Conservation (phyloP, 1,140 invertebrate species). For the Babylonia areolata region DNA sequence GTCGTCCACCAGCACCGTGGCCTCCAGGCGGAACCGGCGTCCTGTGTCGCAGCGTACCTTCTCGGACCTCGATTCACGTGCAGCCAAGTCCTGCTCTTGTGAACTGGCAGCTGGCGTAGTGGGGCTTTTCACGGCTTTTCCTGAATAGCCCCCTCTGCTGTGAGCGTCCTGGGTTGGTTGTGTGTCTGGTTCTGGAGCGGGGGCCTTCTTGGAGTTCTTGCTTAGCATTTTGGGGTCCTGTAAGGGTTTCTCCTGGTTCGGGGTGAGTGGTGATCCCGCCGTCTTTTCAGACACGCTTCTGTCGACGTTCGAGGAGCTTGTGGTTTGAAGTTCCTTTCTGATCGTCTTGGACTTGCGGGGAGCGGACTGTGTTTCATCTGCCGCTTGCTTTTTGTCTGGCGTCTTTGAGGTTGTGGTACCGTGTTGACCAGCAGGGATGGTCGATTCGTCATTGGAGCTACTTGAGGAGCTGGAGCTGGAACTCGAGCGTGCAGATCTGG, state of each 20-base stretch:
- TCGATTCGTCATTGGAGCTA: background rate
- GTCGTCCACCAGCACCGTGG: constrained; percentile 34
- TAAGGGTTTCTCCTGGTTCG: background rate
- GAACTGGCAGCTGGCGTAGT: background rate
- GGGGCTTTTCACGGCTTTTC: background rate
- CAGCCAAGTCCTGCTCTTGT: background rate
- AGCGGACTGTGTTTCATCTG: background rate
- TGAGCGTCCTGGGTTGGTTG: background rate
- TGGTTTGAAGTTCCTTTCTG: no score
- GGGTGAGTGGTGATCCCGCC: background rate
- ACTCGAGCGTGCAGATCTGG: background rate
- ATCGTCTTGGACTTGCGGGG: no score
- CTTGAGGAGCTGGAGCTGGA: background rate
- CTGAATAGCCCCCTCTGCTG: background rate
- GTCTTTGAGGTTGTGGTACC: background rate
- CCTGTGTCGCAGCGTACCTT: constrained; percentile 13
- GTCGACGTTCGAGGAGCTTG: no score
- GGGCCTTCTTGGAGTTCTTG: background rate
- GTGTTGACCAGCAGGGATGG: background rate
- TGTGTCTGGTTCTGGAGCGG: background rate
- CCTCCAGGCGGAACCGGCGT: constrained; percentile 25
- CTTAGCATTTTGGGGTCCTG: no score
- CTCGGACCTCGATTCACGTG: background rate
- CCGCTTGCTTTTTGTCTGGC: background rate
- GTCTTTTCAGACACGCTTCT: background rate